Conservation (phyloP, 1,140 invertebrate species). For the Drosophila bipectinata region DNA sequence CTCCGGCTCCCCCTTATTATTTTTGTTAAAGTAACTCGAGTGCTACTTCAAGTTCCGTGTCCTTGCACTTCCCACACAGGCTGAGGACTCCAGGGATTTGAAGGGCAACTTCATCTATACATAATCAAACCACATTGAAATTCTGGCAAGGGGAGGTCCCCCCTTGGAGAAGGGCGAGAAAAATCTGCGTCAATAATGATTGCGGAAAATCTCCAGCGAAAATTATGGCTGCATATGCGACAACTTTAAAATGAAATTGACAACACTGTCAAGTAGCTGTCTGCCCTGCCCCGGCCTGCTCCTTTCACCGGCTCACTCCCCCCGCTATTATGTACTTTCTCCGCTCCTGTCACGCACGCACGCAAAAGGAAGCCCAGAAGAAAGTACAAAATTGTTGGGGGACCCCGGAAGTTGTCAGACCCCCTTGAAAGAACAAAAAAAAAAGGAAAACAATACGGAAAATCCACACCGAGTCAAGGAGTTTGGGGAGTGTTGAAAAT, state of each 20-base stretch:
- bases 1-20: too few relatives aligned
- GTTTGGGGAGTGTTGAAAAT: slow-evolving; percentile 64
- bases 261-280: slow-evolving; percentile 69
- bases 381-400: slow-evolving; percentile 40
- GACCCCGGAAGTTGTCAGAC: slow-evolving; percentile 46
- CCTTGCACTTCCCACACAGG: slow-evolving; percentile 6
- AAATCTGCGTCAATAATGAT: slow-evolving; percentile 28
- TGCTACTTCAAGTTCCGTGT: slow-evolving; percentile 28
- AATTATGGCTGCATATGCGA: slow-evolving; percentile 62
- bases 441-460: slow-evolving; percentile 44
- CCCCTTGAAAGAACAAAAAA: neutral
- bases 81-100: slow-evolving; percentile 1
- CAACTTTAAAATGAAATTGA: slow-evolving; percentile 76
- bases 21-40: slow-evolving; percentile 6
- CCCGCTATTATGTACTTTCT: neutral
- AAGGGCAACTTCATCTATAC: slow-evolving; percentile 42
- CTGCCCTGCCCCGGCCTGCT: slow-evolving; percentile 6
- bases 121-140: slow-evolving; percentile 39
- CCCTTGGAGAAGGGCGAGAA: neutral
- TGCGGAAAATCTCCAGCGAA: slow-evolving; percentile 31
- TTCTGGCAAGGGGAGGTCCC: neutral
- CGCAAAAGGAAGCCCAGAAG: neutral
- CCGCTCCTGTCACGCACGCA: slow-evolving; percentile 17
- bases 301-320: slow-evolving; percentile 8
- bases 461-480: slow-evolving; percentile 26